Evolutionary conservation across 1,140 invertebrate species (phyloP).

Genomic region (Drosophila seguyi): DNA sequence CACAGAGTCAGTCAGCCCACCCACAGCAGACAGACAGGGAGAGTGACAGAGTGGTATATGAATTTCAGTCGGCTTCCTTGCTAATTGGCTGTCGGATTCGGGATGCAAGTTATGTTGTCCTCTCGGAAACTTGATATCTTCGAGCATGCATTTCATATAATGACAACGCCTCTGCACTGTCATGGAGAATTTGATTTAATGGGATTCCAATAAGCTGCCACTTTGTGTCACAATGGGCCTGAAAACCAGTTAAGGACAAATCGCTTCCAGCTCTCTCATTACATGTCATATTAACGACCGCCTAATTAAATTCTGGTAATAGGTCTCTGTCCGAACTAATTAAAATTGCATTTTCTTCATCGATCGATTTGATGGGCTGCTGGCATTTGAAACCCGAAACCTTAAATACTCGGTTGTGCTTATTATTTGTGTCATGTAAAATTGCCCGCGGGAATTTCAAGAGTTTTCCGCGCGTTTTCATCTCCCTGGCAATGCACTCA

Average conservation of each 20-base stretch:
- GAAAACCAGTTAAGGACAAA: not conserved
- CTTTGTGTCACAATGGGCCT: constrained; percentile 18
- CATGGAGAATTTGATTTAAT: constrained; percentile 8
- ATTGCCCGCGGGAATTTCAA: constrained; percentile 19
- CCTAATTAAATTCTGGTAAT: constrained; percentile 18
- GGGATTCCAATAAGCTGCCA: constrained; percentile 30
- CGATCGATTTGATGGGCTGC: constrained; percentile 29
- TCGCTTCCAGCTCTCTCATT: constrained; percentile 1
- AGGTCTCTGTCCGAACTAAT: constrained; percentile 30
- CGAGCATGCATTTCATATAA: constrained; percentile 9
- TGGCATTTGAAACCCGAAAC: constrained; percentile 3
- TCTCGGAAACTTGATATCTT: constrained; percentile 9
- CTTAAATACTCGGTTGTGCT: constrained; percentile 8
- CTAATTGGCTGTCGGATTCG: constrained; percentile 28
- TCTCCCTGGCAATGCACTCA: constrained; percentile 47
- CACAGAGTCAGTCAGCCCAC: constrained; percentile 4
- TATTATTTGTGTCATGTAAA: constrained; percentile 13
- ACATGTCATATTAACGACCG: constrained; percentile 16
- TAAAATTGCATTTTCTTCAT: constrained; percentile 37
- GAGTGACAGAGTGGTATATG: constrained; percentile 42
- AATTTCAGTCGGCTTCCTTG: constrained; percentile 20
- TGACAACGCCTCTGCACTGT: not conserved
- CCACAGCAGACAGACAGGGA: constrained; percentile 4
- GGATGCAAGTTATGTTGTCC: constrained; percentile 4
- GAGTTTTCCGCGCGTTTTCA: constrained; percentile 26